phyloP scores from a whole-genome alignment of 2,888 invertebrate species.

The Neuroscelio doddi region DNA sequence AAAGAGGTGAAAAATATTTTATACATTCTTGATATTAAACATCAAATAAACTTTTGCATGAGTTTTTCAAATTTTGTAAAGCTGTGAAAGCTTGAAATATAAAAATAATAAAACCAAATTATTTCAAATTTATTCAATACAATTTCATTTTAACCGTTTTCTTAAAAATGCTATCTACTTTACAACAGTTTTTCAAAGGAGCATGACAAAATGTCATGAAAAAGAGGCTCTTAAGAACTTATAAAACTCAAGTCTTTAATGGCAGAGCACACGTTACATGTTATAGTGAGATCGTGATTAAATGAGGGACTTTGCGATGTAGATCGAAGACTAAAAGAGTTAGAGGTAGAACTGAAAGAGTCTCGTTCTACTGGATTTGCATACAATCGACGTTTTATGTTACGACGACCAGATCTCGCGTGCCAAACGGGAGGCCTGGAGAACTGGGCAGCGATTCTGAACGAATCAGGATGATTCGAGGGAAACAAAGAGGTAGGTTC shows the following conservation, averaged over 20 bases:
- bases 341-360: constrained; percentile 39
- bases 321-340: constrained; percentile 45
- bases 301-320: constrained; percentile 45
- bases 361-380: constrained; percentile 52
- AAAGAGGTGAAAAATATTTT: too few species aligned
- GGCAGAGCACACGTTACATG: constrained; percentile 37
- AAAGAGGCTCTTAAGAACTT: constrained; percentile 49
- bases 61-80: too few species aligned
- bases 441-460: constrained; percentile 7
- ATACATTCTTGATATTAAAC: constrained; percentile 22
- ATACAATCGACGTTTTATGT: constrained; percentile 58
- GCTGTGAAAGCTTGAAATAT: too few species aligned
- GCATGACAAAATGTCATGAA: too few species aligned
- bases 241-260: constrained; percentile 54
- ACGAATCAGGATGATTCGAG: constrained; percentile 30
- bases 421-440: constrained; percentile 43
- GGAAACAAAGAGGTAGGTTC: constrained; percentile 13
- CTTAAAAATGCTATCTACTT: too few species aligned
- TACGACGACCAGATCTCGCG: constrained; percentile 45
- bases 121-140: too few species aligned
- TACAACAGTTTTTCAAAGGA: too few species aligned
- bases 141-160: too few species aligned
- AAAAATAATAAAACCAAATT: too few species aligned
- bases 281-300: constrained; percentile 46
- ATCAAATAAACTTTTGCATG: constrained; percentile 24